Base-by-base conservation (phyloP, 2,797 vertebrate genomes). In the Hemibagrus guttatus region DNA sequence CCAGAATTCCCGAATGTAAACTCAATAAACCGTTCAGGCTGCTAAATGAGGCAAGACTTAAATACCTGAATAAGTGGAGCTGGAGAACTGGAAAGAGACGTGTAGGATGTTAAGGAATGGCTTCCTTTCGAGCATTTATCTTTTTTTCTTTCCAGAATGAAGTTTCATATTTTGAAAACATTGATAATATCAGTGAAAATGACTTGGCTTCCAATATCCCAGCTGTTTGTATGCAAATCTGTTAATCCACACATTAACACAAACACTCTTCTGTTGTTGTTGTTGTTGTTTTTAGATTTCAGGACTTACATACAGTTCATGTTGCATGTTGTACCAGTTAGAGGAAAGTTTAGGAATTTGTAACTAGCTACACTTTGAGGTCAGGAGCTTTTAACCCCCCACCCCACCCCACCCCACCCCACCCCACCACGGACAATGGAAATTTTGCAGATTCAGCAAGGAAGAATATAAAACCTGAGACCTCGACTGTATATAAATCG, bases 11-110 rank as follows among this genome's bases (percentile, higher is more conserved):
- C 26, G 49, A 49, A 81, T 64, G 79, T 49, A 81, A 63, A 81
- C 79, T 46, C 83, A 71, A 84, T 61, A 84, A 63, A 42, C 56
- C 26, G 74, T 63, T 74, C 46, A 19, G 4, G 69, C 39, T 42
- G 56, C n/a, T 69, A 58, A 83, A 83, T 83, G 66, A 83, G 64
- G 82, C 49, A 81, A 66, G 42, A 13, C 63, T 21, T 28, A 49
- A 83, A 59, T 39, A 35, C 28, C 28, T 58, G n/a, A 78, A 56
- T 13, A 21, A 6, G 52, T 35, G 2, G 54, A 79, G n/a, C 11
- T 31, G 28, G 75, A 78, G 46, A n/a, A n/a, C 26, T n/a, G 26
- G 1, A 11, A n/a, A n/a, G 49, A 28, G 72, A 5, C 1, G 1
- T 58, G 52, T 23, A 4, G 3, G 17, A 78, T 58, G 21, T 56